These are phyloP conservation scores for Antheraea yamamai DNA, from an alignment of 2,888 invertebrate species.

Conservation along the genomic window DNA sequence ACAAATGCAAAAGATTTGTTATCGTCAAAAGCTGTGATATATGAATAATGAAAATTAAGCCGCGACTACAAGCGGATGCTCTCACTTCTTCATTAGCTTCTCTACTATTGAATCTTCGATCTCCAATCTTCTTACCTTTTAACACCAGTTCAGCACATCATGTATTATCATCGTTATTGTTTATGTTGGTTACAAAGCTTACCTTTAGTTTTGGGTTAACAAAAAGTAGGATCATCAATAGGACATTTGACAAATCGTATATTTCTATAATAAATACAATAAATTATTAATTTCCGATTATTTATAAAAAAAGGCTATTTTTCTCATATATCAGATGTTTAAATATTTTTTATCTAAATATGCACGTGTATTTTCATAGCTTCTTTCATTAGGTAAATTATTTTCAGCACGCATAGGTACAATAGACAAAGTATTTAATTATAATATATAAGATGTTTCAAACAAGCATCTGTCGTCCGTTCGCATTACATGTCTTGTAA, in stretches of 20 bases:
- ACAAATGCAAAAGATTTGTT: conserved; percentile 82
- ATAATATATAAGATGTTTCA: not conserved
- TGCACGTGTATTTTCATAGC: conserved; percentile 78
- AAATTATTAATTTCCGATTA: conserved; percentile 69
- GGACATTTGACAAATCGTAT: conserved; percentile 16
- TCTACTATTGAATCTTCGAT: conserved; percentile 44
- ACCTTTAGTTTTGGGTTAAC: conserved; percentile 22
- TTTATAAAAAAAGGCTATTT: conserved; percentile 70
- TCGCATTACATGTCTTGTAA: conserved; percentile 49
- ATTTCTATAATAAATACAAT: conserved; percentile 68
- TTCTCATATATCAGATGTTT: conserved; percentile 74
- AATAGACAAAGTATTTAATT: conserved; percentile 28
- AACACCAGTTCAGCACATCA: conserved; percentile 73
- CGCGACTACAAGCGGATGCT: conserved; percentile 64
- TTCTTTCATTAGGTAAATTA: conserved; percentile 60
- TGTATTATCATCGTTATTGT: conserved; percentile 48
- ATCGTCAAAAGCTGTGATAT: conserved; percentile 83
- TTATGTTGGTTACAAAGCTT: conserved; percentile 37
- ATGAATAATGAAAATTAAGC: conserved; percentile 70
- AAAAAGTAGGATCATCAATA: conserved; percentile 47
- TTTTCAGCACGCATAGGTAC: conserved; percentile 67
- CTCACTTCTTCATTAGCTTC: conserved; percentile 57
- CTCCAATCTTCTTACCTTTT: conserved; percentile 45
- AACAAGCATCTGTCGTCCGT: conserved; percentile 37
- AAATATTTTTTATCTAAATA: conserved; percentile 33